These are phyloP conservation scores for Encarsia formosa DNA, from an alignment of 2,888 invertebrate species.

Conservation along the genomic window DNA sequence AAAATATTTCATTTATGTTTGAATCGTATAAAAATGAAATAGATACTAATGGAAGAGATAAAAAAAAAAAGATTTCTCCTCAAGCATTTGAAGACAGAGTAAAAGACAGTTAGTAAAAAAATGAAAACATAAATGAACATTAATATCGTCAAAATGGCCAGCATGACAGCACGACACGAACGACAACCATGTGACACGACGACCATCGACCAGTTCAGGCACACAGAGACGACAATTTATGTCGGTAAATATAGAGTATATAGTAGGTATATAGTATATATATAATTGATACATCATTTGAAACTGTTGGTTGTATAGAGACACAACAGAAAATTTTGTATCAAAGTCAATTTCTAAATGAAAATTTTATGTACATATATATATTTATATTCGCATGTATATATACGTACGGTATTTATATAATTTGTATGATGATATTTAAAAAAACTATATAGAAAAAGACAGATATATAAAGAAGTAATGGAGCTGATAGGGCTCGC, in stretches of 20 bases:
- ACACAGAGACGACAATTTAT: constrained; percentile 48
- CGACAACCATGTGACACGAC: constrained; percentile 53
- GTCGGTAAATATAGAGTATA: constrained; percentile 38
- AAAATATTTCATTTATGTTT: constrained; percentile 14
- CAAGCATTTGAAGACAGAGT: constrained; percentile 4
- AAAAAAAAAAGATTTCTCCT: constrained; percentile 3
- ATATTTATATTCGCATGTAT: constrained; percentile 17
- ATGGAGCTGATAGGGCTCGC: constrained; percentile 40
- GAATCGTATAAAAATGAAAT: neutral
- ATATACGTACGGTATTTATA: neutral
- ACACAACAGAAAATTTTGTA: constrained; percentile 17
- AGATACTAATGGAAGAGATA: neutral
- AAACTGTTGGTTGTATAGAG: neutral
- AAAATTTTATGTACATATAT: constrained; percentile 33
- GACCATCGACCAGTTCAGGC: constrained; percentile 53
- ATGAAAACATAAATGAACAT: constrained; percentile 12
- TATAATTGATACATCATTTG: constrained; percentile 13
- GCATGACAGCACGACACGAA: constrained; percentile 53
- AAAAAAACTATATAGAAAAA: constrained; percentile 36
- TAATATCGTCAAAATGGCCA: constrained; percentile 44
- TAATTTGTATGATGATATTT: constrained; percentile 17
- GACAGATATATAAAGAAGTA: constrained; percentile 38
- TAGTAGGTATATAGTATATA: constrained; percentile 26
- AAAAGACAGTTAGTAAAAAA: constrained; percentile 1
- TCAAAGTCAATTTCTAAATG: constrained; percentile 18